phyloP scores from a whole-genome alignment of 2,797 vertebrate genomes.

The Propithecus perrieri region DNA sequence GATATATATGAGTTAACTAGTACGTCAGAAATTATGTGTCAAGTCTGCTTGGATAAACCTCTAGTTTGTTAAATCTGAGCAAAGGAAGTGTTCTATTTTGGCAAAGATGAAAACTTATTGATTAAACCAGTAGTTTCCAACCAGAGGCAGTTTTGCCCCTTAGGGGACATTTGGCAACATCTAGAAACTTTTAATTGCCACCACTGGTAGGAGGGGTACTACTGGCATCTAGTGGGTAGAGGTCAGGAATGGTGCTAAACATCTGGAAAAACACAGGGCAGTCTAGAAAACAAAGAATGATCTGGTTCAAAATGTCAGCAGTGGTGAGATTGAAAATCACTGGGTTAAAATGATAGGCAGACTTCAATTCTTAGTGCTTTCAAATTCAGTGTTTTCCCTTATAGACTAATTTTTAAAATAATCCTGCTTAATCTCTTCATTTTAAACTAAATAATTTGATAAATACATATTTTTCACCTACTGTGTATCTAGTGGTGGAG shows the following conservation, averaged over 20 bases:
- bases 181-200: neutral
- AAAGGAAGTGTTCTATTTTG: neutral
- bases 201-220: neutral
- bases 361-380: neutral
- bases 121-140: neutral
- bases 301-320: neutral
- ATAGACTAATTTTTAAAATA: neutral
- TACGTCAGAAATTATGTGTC: neutral
- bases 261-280: neutral
- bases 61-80: neutral
- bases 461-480: neutral
- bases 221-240: neutral
- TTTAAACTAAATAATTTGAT: neutral
- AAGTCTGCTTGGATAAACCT: neutral
- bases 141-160: neutral
- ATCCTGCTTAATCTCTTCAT: neutral
- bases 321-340: neutral
- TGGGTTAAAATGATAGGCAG: neutral
- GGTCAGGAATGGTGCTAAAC: neutral
- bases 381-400: neutral
- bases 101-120: neutral
- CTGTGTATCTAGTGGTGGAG: neutral
- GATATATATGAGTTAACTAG: neutral
- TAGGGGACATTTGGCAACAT: neutral
- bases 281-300: neutral